Conservation (phyloP, 2,888 invertebrate genomes). For the Invenusta paracnida region DNA sequence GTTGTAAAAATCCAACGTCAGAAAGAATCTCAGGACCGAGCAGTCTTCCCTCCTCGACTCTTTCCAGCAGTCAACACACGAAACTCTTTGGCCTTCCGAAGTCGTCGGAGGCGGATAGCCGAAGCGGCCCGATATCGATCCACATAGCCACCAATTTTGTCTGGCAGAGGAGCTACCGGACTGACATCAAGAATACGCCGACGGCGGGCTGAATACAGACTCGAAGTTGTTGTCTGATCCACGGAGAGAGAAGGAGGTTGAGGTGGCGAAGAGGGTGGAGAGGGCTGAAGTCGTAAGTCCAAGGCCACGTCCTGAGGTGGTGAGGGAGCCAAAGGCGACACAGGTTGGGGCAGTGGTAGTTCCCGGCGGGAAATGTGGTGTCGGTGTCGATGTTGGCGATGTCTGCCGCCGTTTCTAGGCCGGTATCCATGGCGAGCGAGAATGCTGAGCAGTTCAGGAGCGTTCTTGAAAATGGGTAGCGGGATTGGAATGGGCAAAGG, state of each 20-base stretch:
- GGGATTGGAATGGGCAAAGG: conserved; percentile 42
- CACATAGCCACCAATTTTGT: not conserved
- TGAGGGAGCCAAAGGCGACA: not conserved
- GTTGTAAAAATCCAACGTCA: no score
- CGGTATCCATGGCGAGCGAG: conserved; percentile 32
- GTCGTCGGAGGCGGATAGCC: not conserved
- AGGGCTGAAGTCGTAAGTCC: not conserved
- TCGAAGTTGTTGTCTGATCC: not conserved
- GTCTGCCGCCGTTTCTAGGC: not conserved
- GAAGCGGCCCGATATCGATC: not conserved
- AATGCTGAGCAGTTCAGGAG: conserved; percentile 40
- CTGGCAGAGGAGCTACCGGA: not conserved
- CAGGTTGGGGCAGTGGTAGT: not conserved
- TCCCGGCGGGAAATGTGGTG: no score
- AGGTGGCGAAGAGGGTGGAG: not conserved
- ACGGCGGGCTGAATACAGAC: not conserved
- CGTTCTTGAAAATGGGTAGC: conserved; percentile 42
- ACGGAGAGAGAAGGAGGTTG: not conserved
- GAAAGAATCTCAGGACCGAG: no score
- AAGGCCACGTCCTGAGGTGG: not conserved
- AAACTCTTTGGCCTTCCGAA: not conserved
- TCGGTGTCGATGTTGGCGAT: not conserved
- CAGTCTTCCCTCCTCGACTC: no score
- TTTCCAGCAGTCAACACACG: no score
- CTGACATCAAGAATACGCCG: not conserved